phyloP scores from a whole-genome alignment of 2,113 vertebrate genomes.

The Scalopus aquaticus region DNA sequence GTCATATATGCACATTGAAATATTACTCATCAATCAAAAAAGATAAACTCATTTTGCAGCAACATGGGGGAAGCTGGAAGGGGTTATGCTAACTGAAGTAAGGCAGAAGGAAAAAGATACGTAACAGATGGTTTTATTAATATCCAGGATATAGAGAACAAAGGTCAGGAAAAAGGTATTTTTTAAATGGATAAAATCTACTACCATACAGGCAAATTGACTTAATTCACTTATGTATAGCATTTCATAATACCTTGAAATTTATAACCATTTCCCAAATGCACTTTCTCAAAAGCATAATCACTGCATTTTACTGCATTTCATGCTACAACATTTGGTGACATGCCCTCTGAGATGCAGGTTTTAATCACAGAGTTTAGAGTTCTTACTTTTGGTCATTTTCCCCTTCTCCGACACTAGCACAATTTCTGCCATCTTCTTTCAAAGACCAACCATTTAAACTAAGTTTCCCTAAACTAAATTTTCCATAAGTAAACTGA shows the following conservation, averaged over 20 bases:
- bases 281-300: not conserved
- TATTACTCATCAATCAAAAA: no score
- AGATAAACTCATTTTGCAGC: no score
- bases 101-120: no score
- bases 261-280: not conserved
- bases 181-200: not conserved
- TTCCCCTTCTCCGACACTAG: not conserved
- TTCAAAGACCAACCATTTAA: not conserved
- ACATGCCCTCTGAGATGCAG: not conserved
- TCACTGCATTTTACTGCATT: not conserved
- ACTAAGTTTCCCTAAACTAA: not conserved
- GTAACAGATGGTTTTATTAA: no score
- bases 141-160: no score
- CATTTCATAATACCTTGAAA: not conserved
- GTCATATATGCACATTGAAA: no score
- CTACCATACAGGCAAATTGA: not conserved
- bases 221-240: accelerated
- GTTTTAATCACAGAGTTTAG: not conserved
- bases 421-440: not conserved
- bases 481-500: not conserved
- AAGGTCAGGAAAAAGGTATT: not conserved
- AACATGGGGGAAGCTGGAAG: no score
- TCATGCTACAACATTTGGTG: accelerated
- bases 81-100: no score
- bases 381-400: not conserved